A percentile compares a stretch with the other conserved stretches of the same genome.
Evolutionary conservation across 2,797 vertebrate genomes (phyloP).

Genomic region (Myotis pilosus): DNA sequence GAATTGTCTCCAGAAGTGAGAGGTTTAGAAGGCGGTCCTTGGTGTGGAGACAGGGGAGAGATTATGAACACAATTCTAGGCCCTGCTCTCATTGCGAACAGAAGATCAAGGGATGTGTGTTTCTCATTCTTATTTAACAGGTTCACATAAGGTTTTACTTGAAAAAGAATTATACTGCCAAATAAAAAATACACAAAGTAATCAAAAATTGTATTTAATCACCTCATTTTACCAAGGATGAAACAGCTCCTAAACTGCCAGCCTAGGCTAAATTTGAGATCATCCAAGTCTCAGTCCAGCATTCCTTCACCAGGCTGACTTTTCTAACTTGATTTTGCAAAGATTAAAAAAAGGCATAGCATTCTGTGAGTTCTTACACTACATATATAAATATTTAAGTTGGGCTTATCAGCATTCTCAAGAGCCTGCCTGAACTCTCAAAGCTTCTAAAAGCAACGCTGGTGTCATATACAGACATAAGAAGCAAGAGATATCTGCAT

Average conservation of each 20-base stretch:
- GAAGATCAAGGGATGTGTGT: neutral
- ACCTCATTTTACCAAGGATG: neutral
- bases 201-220: neutral
- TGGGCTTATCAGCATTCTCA: slow-evolving; percentile 2
- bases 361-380: slow-evolving; percentile 15
- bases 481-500: neutral
- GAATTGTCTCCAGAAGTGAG: neutral
- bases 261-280: neutral
- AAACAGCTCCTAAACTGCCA: neutral
- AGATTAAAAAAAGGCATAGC: neutral
- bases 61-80: neutral
- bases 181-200: neutral
- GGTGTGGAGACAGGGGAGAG: neutral
- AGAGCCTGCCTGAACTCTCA: neutral
- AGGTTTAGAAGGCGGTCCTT: neutral
- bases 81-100: neutral
- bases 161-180: neutral
- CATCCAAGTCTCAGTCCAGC: neutral
- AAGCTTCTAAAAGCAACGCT: neutral
- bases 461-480: neutral
- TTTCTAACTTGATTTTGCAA: slow-evolving; percentile 15
- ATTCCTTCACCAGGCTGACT: neutral
- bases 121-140: neutral
- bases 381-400: neutral
- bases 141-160: neutral